Evolutionary conservation across 2,113 vertebrate species (phyloP).

Genomic region (Hydropotes inermis): DNA sequence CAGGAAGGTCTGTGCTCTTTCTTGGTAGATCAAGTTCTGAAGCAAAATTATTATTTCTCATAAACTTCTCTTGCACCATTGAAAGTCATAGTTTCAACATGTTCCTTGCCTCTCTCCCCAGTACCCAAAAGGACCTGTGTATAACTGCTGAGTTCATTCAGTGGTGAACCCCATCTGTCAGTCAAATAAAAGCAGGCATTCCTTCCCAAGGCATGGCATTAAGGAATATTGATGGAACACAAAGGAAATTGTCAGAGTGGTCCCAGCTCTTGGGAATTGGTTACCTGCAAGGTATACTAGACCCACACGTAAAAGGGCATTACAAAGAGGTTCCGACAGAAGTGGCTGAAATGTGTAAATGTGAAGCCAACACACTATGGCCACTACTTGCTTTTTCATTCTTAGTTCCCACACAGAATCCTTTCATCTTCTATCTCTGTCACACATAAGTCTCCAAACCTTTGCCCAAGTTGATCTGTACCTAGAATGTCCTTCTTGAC

Average conservation of each 20-base stretch:
- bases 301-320: background rate
- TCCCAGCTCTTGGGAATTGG: background rate
- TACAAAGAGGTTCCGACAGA: background rate
- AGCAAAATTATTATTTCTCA: constrained; percentile 10
- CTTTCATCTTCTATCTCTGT: background rate
- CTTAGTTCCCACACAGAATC: background rate
- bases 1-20: background rate
- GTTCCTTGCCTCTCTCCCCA: background rate
- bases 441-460: background rate
- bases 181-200: background rate
- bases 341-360: background rate
- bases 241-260: background rate
- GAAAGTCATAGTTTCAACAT: background rate
- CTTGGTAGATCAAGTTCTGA: background rate
- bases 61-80: background rate
- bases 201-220: background rate
- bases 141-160: background rate
- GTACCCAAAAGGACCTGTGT: background rate
- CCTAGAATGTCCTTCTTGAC: background rate
- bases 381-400: background rate
- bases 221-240: background rate
- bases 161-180: background rate
- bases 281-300: background rate
- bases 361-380: background rate
- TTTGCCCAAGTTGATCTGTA: background rate